Conservation (phyloP, 1,140 invertebrate species). For the Proales similis region DNA sequence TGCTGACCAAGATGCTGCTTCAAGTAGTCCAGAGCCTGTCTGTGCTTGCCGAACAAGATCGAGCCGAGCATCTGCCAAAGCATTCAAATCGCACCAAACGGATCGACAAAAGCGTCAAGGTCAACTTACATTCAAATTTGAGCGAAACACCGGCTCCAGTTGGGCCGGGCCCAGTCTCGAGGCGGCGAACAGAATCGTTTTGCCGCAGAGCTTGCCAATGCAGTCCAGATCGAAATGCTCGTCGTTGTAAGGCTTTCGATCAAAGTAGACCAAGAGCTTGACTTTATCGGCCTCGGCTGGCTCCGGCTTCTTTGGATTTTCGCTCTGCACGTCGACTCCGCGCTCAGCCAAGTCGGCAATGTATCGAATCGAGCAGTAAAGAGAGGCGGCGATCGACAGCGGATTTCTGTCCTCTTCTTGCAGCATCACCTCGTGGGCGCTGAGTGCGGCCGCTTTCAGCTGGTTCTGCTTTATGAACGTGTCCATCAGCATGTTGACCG, state of each 20-base stretch:
- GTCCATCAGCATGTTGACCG: slow-evolving; percentile 34
- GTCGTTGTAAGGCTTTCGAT: slow-evolving; percentile 18
- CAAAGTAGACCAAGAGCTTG: slow-evolving; percentile 25
- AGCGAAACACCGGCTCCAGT: too few species aligned
- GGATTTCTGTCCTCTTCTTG: slow-evolving; percentile 24
- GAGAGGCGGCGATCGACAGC: slow-evolving; percentile 9
- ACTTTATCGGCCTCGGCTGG: neutral
- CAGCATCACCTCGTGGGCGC: slow-evolving; percentile 29
- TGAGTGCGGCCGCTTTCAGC: slow-evolving; percentile 9
- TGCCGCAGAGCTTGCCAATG: slow-evolving; percentile 1
- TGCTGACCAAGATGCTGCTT: too few species aligned
- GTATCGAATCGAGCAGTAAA: slow-evolving; percentile 3
- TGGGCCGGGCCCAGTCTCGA: neutral
- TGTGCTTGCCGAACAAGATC: slow-evolving; percentile 1
- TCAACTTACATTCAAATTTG: too few species aligned
- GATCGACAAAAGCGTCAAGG: too few species aligned
- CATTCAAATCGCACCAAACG: too few species aligned
- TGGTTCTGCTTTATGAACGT: slow-evolving; percentile 2
- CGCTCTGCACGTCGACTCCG: neutral
- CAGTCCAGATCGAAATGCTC: slow-evolving; percentile 33
- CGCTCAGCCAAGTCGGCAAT: neutral
- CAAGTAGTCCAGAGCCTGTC: slow-evolving; percentile 6
- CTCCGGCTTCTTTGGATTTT: slow-evolving; percentile 3
- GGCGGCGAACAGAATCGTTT: slow-evolving; percentile 10
- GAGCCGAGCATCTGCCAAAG: slow-evolving; percentile 15